Base-by-base conservation (phyloP, 2,888 invertebrate genomes). In the Acrocyrtus sp. region DNA sequence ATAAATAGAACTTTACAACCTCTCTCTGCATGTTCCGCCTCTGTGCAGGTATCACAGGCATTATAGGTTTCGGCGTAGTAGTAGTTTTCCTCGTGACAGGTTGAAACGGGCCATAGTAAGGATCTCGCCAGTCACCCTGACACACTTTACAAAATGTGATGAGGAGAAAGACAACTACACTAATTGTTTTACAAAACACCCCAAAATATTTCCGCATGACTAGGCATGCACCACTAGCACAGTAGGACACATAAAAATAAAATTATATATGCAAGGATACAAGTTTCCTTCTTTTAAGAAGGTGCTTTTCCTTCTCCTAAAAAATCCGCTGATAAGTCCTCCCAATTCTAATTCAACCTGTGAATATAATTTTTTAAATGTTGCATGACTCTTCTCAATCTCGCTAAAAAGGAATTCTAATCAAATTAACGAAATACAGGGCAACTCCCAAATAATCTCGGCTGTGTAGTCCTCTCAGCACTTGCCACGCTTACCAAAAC, bases 101-200 rank as follows among this genome's bases (percentile, higher is more conserved):
- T 26, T 69, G 69, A 29, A 27, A 69, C 19, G 69, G 69, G n/a
- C 69, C 69, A 69, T 62, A 69, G 47, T 69, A 69, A 6, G 69
- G 69, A 22, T 69, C 69, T n/a, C 62, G 61, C 69, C 69, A 62
- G 62, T 62, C 69, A 29, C 56, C 47, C 4, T 51, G 45, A 34
- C 68, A 60, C n/a, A 67, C 21, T n/a, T 69, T 53, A 41, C 60
- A 68, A 24, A 34, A 50, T 45, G 39, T 43, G 22, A 61, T 24
- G 24, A 60, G 27, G 6, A 62, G 21, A 15, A 47, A 41, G 39
- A 66, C 56, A 43, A 68, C n/a, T 24, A 53, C 24, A 34, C 48
- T 47, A 6, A 58, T 43, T 21, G 43, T 43, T 27, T 41, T 48
- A 19, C 8, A 41, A 15, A 54, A 0, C 27, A 57, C 34, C 53